Base-by-base conservation (phyloP, 2,797 vertebrate species). In the Corythornis leucogaster region DNA sequence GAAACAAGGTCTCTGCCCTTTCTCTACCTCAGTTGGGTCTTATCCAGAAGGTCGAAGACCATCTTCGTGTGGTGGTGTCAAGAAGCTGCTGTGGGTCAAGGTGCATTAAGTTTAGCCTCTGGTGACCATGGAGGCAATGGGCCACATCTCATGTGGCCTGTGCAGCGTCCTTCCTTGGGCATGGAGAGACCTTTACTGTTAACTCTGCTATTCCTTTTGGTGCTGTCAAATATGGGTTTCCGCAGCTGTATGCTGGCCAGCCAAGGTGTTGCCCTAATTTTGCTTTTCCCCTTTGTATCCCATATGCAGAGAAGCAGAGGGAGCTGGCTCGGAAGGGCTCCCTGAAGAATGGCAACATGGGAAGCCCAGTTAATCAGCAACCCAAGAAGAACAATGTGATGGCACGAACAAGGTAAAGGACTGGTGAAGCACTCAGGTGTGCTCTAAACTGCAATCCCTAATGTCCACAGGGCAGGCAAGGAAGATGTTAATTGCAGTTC, bases 341-440 rank as follows among this genome's bases (percentile, higher is more conserved):
- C 5, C 98, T 99, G 97, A 99, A 99, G 97, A 99, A 99, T 0
- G 98, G 99, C 89, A 99, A 98, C 35, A 98, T 99, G 97, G 99
- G 99, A 89, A 99, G 99, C 96, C 99, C 99, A 3, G 99, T 99
- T 96, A 99, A 99, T 97, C 99, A 99, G 74, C 99, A 99, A 90
- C 99, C 99, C 91, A 99, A 99, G 98, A 99, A 99, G 98, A 99
- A 99, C 95, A 99, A 99, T 0, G 99, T 99, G 90, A 99, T 99
- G 99, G 98, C 99, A 94, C 98, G 99, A 95, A 99, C 99, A 97
- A 99, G 99, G 99, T 99, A 98, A 97, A 96, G 69, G 6, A n/a
- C 54, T 74, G 40, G n/a, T 51, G 42, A 11, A 71, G 16, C 25
- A 13, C 24, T n/a, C 20, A 6, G 12, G 31, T 61, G 9, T 59